Evolutionary conservation across 2,113 vertebrate genomes (phyloP).

Genomic region (Albula glossodonta): DNA sequence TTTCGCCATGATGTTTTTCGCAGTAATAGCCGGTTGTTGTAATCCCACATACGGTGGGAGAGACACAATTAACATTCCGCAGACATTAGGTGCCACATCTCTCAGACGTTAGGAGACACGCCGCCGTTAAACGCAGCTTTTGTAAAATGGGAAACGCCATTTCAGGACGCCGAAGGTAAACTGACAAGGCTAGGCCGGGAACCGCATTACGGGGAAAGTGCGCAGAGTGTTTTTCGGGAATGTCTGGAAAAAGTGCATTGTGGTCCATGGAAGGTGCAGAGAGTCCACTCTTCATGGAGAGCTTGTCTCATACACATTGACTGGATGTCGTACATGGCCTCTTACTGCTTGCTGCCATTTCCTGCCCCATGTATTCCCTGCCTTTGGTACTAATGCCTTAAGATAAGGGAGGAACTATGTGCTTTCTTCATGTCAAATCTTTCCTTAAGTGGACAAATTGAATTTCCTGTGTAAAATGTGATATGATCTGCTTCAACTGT

Average conservation of each 20-base stretch:
- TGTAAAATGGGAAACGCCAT: constrained; percentile 62
- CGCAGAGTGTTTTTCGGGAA: not conserved
- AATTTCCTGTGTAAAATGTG: not conserved
- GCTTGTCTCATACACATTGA: not conserved
- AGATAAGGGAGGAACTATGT: not conserved
- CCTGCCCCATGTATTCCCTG: not conserved
- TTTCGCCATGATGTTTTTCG: constrained; percentile 65
- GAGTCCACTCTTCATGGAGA: not conserved
- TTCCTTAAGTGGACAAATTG: not conserved
- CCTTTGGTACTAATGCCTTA: not conserved
- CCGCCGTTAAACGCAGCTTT: constrained; percentile 61
- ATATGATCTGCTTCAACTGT: not conserved
- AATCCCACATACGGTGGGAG: constrained; percentile 33
- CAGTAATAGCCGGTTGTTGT: constrained; percentile 49
- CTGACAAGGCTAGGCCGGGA: not conserved
- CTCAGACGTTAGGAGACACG: constrained; percentile 47
- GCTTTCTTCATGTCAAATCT: not conserved
- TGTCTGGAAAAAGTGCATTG: not conserved
- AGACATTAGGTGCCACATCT: constrained; percentile 64
- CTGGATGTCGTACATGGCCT: too few relatives aligned
- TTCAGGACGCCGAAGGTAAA: not conserved
- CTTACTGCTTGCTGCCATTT: not conserved
- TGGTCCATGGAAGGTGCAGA: not conserved
- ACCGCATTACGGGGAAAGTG: not conserved
- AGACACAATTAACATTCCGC: constrained; percentile 66